A percentile compares a stretch with the other conserved stretches of the same genome.
Conservation (phyloP, 2,113 vertebrate species). For the Pelecanus crispus region DNA sequence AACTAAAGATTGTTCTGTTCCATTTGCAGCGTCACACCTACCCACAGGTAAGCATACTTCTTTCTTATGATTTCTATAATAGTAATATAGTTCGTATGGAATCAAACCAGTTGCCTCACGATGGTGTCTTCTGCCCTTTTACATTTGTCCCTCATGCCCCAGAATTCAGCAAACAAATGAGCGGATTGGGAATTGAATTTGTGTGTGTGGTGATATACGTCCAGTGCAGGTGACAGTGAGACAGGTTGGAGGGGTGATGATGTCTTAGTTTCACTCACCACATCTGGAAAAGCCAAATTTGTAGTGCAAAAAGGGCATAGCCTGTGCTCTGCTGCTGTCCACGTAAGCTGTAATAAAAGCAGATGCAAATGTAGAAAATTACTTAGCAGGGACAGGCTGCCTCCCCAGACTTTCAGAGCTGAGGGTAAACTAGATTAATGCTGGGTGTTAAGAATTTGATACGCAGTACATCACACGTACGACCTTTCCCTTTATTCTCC, state of each 20-base stretch:
- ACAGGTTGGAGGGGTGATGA: neutral
- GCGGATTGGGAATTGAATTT: neutral
- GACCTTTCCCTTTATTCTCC: neutral
- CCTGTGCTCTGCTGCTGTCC: neutral
- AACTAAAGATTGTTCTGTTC: neutral
- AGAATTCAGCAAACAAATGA: neutral
- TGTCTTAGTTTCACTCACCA: neutral
- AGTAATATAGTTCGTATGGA: neutral
- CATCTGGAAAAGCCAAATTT: neutral
- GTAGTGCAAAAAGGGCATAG: neutral
- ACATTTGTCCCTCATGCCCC: neutral
- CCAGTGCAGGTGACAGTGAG: neutral
- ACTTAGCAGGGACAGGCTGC: neutral
- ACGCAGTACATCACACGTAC: fast-evolving
- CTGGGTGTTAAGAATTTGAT: neutral
- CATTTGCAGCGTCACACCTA: conserved; percentile 47
- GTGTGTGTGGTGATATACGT: neutral
- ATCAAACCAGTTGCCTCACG: neutral
- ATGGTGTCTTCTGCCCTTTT: neutral
- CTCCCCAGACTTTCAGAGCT: neutral
- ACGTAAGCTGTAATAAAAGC: neutral
- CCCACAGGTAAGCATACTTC: conserved; percentile 27
- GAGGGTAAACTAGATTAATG: neutral
- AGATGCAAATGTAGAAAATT: neutral
- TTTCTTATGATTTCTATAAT: neutral